Base-by-base conservation (phyloP, 2,797 vertebrate species). In the Craterocephalus amniculus region DNA sequence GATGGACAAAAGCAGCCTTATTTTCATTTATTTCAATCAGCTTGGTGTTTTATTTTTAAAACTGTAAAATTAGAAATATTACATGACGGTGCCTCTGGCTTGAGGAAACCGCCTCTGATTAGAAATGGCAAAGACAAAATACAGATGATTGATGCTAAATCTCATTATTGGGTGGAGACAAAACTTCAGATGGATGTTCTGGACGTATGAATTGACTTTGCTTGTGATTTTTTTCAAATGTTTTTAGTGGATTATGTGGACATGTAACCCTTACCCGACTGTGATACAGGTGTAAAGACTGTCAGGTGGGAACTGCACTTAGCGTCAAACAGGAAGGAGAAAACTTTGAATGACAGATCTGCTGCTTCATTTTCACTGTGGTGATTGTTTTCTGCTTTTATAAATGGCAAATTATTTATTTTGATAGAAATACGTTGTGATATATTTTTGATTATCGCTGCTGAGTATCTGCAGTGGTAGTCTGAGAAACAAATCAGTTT, bases 301-400 rank as follows among this genome's bases (percentile, higher is more conserved):
- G 6, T 12, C 24, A 32, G 35, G 49, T 52, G 49, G 60, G 61
- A 74, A 76, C 51, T 67, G 55, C 22, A 32, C 22, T 38, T 16
- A 26, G 65, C 43, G 16, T 49, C 29, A 54, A 31, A 65, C 3
- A 5, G 24, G 24, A 24, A 34, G n/a, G 9, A 24, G 58, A 18
- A 43, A 2, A 43, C 38, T 18, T 66, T 55, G 29, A 10, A 29
- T 49, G 20, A 65, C 57, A 54, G 79, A 70, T 71, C 73, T 76
- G 63, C 75, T 78, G 63, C 31, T 75, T 11, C 61, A 34, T 63
- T 61, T 67, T 70, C 60, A 51, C 10, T 48, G 63, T 81, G 6
- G 6, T 70, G 74, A 77, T 84, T 83, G 67, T 81, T 78, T 55
- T 70, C 49, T 85, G 81, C 51, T 77, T 65, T 24, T 13, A 51